phyloP scores from a whole-genome alignment of 2,797 vertebrate species.

The Chiroxiphia lanceolata region DNA sequence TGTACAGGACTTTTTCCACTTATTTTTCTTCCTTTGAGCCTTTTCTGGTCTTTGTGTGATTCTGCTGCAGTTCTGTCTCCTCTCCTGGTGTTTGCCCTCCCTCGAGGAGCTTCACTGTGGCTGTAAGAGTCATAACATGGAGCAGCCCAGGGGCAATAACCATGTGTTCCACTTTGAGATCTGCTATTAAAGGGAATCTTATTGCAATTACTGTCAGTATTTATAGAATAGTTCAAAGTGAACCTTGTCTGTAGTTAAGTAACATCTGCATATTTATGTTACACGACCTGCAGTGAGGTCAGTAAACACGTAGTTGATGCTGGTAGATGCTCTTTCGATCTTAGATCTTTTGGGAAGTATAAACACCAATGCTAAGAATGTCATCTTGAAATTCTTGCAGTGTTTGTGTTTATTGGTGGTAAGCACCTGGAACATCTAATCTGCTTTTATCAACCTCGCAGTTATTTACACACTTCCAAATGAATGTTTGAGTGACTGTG shows the following conservation, averaged over 20 bases:
- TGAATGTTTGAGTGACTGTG: neutral
- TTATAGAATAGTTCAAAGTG: neutral
- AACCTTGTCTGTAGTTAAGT: neutral
- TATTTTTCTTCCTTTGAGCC: neutral
- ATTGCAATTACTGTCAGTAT: neutral
- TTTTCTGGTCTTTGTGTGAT: neutral
- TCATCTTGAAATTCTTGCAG: neutral
- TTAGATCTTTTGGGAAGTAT: neutral
- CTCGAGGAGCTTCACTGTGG: fast-evolving
- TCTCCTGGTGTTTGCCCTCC: neutral
- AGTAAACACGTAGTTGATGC: fast-evolving
- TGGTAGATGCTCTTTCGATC: neutral
- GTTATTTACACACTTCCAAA: neutral
- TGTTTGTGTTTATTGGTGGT: neutral
- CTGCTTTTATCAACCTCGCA: neutral
- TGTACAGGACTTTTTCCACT: no score
- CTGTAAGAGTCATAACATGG: neutral
- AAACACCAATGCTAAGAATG: neutral
- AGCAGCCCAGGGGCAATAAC: neutral
- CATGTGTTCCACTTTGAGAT: neutral
- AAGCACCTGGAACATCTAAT: constrained; percentile 45
- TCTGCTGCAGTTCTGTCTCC: neutral
- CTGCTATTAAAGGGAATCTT: neutral
- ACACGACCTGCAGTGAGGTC: neutral
- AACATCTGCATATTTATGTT: neutral